These are phyloP conservation scores for Platysternon megacephalum DNA, from an alignment of 2,113 vertebrate species.

Conservation along the genomic window DNA sequence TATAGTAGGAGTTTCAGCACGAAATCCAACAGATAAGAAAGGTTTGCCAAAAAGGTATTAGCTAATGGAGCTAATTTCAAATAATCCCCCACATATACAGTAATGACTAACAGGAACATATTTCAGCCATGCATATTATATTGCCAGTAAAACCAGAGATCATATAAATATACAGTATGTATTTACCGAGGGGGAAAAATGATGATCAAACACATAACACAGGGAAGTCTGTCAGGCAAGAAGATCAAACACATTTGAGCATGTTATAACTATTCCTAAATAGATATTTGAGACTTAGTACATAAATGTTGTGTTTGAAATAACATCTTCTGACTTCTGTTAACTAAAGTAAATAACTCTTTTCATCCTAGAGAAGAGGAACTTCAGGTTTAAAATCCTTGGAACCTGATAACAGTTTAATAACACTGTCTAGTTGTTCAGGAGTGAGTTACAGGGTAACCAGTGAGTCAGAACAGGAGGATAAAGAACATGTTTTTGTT, in stretches of 20 bases:
- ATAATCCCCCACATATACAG: slow-evolving; percentile 4
- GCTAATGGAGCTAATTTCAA: not conserved
- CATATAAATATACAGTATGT: not conserved
- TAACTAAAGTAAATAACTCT: not conserved
- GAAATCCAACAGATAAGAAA: not conserved
- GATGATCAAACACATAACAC: not conserved
- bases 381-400: not conserved
- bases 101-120: not conserved
- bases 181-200: not conserved
- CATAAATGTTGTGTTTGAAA: not conserved
- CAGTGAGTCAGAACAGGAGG: not conserved
- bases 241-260: not conserved
- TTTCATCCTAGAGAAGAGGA: not conserved
- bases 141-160: not conserved
- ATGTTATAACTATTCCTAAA: not conserved
- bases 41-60: not conserved
- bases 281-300: not conserved
- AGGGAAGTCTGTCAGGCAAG: not conserved
- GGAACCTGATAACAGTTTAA: not conserved
- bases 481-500: not conserved
- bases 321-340: not conserved
- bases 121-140: not conserved
- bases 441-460: not conserved
- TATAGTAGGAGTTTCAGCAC: not conserved
- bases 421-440: not conserved